Evolutionary conservation across 2,797 vertebrate genomes (phyloP), one percentile per base, ranked within the genome.

Genomic region (Clarias platycephalus): DNA sequence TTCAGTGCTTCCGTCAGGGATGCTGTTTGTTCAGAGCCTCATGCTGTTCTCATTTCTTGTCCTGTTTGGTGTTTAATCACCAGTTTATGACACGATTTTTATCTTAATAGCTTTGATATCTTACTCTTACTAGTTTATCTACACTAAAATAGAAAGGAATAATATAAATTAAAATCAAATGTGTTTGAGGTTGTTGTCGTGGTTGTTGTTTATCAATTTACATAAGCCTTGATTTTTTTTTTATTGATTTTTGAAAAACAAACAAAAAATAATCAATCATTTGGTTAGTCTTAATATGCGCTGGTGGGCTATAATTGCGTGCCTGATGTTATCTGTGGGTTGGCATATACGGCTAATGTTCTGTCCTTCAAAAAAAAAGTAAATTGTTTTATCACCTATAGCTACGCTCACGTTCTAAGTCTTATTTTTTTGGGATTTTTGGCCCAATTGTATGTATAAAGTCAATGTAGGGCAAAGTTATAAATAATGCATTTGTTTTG

Each of bases 1-100:
- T 5, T 75, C 26, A 31, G 13, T 26, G n/a, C 5, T n/a, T 76
- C 81, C 91, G 92, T 93, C 91, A 90, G 91, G 87, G 88, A 57
- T 90, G 66, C 72, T 9, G 40, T 63, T 66, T 78, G 66, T 72
- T 68, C 55, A n/a, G 57, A 34, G 53, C 20, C 64, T n/a, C 12
- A 26, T 18, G 66, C 67, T n/a, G 31, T 80, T 49, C 72, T 62
- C 34, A 37, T 31, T 53, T 80, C 63, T 66, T 16, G n/a, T 12
- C 26, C 37, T 60, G 63, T 31, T 20, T 72, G 31, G 44, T 75
- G 16, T 4, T 20, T 81, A 82, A 81, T 57, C 80, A 67, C 44
- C 53, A 62, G 22, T 74, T 34, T n/a, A 58, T 18, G 63, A 20
- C 78, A 53, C 31, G 49, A 53, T 24, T 63, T 82, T 84, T 62